Evolutionary conservation across 2,113 vertebrate genomes (phyloP).

Genomic region (Dinomys branickii): DNA sequence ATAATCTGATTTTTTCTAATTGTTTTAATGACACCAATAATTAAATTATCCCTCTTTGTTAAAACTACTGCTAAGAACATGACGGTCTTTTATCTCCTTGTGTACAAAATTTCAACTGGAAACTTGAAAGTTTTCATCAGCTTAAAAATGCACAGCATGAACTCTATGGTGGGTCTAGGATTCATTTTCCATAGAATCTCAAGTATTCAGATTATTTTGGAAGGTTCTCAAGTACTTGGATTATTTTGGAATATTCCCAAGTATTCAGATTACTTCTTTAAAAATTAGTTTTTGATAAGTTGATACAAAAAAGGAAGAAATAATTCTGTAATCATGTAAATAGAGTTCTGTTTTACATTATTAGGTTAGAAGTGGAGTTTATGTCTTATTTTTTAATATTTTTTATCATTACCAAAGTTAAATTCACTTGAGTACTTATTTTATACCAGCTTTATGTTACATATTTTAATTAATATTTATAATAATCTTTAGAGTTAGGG

Average conservation of each 20-base stretch:
- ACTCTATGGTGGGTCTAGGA: not conserved
- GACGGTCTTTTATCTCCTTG: not conserved
- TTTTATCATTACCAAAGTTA: not conserved
- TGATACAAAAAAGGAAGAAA: not conserved
- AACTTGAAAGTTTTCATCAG: not conserved
- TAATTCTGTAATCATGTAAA: not conserved
- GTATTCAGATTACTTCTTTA: not conserved
- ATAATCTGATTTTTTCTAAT: not conserved
- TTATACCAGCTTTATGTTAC: not conserved
- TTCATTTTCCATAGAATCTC: not conserved
- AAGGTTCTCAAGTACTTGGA: not conserved
- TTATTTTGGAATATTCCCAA: not conserved
- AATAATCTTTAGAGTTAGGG: not conserved
- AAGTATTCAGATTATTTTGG: not conserved
- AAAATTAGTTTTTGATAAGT: not conserved
- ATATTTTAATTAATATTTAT: not conserved
- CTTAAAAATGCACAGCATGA: not conserved
- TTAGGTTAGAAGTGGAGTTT: not conserved
- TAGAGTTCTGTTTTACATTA: not conserved
- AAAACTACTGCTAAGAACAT: not conserved
- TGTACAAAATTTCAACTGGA: not conserved
- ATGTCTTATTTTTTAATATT: not conserved
- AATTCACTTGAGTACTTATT: not conserved
- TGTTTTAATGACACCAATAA: not conserved
- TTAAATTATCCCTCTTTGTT: not conserved